phyloP scores from a whole-genome alignment of 2,888 invertebrate species.

The Temnothorax rugatulus region DNA sequence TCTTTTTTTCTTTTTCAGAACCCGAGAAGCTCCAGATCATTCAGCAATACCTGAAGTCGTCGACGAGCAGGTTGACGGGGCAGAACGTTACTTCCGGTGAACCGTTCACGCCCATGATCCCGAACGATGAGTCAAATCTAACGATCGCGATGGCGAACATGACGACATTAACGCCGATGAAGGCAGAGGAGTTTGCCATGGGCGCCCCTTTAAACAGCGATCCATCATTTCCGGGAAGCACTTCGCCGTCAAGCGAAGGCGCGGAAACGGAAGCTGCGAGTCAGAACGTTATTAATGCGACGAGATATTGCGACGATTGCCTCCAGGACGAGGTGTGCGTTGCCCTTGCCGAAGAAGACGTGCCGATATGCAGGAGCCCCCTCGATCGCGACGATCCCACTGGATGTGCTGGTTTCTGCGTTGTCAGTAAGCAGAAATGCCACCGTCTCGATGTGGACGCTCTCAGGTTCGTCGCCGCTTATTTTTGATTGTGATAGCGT shows the following conservation, averaged over 20 bases:
- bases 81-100: constrained; percentile 55
- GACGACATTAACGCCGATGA: constrained; percentile 34
- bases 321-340: constrained; percentile 88
- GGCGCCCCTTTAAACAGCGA: constrained; percentile 54
- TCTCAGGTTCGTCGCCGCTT: constrained; percentile 79
- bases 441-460: constrained; percentile 85
- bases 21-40: constrained; percentile 84
- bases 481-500: neutral
- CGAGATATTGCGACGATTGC: constrained; percentile 84
- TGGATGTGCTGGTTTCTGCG: constrained; percentile 87
- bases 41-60: constrained; percentile 84
- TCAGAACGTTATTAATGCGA: constrained; percentile 68
- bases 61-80: constrained; percentile 70
- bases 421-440: constrained; percentile 85
- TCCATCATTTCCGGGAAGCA: constrained; percentile 57
- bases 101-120: neutral
- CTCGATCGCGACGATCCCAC: constrained; percentile 88
- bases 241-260: constrained; percentile 9
- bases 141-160: constrained; percentile 27
- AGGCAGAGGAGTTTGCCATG: constrained; percentile 39
- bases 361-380: constrained; percentile 88
- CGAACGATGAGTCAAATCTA: neutral
- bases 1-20: constrained; percentile 70
- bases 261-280: constrained; percentile 71
- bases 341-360: constrained; percentile 88